Evolutionary conservation across 1,140 invertebrate species (phyloP).

Genomic region (Philopotamus ludificatus): DNA sequence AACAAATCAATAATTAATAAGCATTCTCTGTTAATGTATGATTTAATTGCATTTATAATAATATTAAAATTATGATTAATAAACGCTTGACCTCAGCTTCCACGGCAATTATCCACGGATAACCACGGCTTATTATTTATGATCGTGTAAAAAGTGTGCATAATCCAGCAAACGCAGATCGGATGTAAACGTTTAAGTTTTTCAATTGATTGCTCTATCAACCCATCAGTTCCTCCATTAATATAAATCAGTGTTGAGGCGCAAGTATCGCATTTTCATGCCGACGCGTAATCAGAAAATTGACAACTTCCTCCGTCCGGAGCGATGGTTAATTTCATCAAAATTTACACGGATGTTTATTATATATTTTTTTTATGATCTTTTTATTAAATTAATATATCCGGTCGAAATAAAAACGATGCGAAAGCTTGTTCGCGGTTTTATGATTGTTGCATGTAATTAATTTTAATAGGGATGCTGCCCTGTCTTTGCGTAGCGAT

Average conservation of each 20-base stretch:
- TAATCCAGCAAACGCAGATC: not conserved
- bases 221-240: not conserved
- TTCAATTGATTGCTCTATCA: not conserved
- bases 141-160: not conserved
- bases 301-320: not conserved
- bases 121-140: not conserved
- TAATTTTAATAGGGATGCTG: constrained; percentile 6
- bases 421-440: not conserved
- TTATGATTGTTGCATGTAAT: not conserved
- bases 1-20: not conserved
- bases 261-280: not conserved
- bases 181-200: not conserved
- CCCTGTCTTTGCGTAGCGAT: constrained; percentile 4
- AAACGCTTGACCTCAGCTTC: not conserved
- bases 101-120: not conserved
- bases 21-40: not conserved
- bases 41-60: not conserved
- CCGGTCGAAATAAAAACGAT: too few species aligned
- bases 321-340: not conserved
- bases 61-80: not conserved
- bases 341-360: too few species aligned
- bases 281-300: not conserved
- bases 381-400: too few species aligned
- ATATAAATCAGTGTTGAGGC: not conserved
- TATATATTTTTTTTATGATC: too few species aligned